phyloP scores from a whole-genome alignment of 2,888 invertebrate species.

The Lasius fuliginosus region DNA sequence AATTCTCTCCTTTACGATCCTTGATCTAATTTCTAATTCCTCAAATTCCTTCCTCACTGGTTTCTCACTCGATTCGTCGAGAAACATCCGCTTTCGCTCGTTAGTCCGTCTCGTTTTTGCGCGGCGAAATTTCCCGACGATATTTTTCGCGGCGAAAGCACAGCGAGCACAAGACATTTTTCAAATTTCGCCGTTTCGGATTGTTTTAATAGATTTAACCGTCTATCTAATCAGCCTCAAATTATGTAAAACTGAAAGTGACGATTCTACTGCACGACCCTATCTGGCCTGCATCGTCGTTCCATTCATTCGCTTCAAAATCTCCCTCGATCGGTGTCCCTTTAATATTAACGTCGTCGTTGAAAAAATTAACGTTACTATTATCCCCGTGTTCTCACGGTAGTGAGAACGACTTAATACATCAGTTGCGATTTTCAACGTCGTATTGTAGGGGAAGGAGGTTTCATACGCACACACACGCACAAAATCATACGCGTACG shows the following conservation, averaged over 20 bases:
- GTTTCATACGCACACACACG: slow-evolving; percentile 14
- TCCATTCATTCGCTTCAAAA: background rate
- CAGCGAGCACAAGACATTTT: background rate
- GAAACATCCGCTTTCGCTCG: slow-evolving; percentile 16
- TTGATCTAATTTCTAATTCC: slow-evolving; percentile 6
- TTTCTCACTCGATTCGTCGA: slow-evolving; percentile 14
- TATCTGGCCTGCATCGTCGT: background rate
- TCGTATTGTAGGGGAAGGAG: slow-evolving; percentile 18
- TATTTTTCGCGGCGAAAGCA: background rate
- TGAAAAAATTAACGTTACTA: slow-evolving; percentile 29
- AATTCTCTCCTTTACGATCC: slow-evolving; percentile 5
- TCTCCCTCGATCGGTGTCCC: background rate
- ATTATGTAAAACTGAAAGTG: background rate
- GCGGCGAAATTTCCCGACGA: slow-evolving; percentile 20
- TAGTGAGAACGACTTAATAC: slow-evolving; percentile 22
- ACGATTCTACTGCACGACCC: background rate
- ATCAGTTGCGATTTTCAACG: slow-evolving; percentile 31
- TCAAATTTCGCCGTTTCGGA: slow-evolving; percentile 18
- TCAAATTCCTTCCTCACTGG: background rate
- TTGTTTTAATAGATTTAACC: background rate
- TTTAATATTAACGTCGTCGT: slow-evolving; percentile 25
- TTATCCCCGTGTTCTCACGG: slow-evolving; percentile 7
- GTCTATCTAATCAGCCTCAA: background rate
- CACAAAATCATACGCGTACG: background rate
- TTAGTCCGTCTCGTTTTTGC: slow-evolving; percentile 31